These are phyloP conservation scores for Actinia equina DNA, from an alignment of 64 coral and sea anemone genomes.

Conservation along the genomic window DNA sequence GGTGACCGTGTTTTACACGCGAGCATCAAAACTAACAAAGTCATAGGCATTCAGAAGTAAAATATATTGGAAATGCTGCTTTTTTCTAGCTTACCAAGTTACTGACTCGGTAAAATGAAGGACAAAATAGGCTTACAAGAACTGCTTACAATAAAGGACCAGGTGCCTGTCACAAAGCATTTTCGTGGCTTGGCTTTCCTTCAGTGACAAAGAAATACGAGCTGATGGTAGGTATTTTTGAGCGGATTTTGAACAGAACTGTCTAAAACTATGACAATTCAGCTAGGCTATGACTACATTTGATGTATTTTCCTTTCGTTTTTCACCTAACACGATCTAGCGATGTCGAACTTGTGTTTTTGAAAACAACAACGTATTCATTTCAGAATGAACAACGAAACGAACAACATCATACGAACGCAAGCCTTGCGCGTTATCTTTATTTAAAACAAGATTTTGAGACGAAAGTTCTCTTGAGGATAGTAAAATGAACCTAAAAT, in stretches of 20 bases:
- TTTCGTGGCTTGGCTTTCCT: constrained; percentile 28
- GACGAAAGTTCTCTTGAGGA: neutral
- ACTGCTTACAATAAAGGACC: constrained; percentile 49
- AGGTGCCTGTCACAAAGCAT: constrained; percentile 69
- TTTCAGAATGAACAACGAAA: constrained; percentile 18
- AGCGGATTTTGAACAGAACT: neutral
- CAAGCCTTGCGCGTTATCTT: neutral
- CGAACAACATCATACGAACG: constrained; percentile 5
- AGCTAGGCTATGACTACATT: neutral
- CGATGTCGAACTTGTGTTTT: neutral
- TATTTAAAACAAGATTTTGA: neutral
- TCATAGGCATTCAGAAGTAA: neutral
- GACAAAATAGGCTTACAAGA: constrained; percentile 19
- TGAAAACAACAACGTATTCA: constrained; percentile 15
- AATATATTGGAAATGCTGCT: neutral
- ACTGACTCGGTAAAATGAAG: neutral
- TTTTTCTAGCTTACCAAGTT: neutral
- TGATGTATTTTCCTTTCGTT: neutral
- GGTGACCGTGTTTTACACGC: neutral
- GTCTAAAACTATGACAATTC: neutral
- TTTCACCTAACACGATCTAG: neutral
- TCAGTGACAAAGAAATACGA: neutral
- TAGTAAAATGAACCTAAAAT: neutral
- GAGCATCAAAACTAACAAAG: constrained; percentile 3
- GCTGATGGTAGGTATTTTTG: neutral